Conservation (phyloP, 2,888 invertebrate species). For the Macrostomum cliftonense region DNA sequence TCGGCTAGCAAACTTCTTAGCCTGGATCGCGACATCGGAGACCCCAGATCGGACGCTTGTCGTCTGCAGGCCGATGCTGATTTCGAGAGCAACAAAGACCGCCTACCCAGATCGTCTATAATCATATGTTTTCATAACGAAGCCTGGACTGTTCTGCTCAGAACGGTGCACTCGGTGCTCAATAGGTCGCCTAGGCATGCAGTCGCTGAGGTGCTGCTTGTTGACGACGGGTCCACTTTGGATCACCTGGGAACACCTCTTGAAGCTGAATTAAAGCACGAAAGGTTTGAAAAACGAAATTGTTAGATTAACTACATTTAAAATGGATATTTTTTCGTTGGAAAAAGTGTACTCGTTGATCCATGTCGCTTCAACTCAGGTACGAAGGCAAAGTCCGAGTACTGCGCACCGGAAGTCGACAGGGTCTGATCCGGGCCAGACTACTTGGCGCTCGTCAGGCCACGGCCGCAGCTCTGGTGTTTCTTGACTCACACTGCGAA, state of each 20-base stretch:
- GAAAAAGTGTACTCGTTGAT: no score
- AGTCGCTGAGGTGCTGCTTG: slow-evolving; percentile 77
- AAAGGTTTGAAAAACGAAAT: no score
- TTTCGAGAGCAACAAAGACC: no score
- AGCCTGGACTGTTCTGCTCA: slow-evolving; percentile 83
- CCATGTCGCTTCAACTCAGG: no score
- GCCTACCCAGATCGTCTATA: slow-evolving; percentile 13
- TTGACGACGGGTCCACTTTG: slow-evolving; percentile 65
- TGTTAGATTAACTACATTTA: no score
- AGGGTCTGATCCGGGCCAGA: slow-evolving; percentile 74
- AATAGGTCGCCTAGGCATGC: slow-evolving; percentile 74
- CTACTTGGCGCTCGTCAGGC: slow-evolving; percentile 63
- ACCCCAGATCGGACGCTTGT: no score
- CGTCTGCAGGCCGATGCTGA: no score
- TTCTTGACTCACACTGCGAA: slow-evolving; percentile 86
- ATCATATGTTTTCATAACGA: slow-evolving; percentile 60
- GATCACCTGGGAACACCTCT: background rate
- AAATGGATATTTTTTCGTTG: no score
- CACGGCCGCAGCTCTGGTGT: slow-evolving; percentile 68
- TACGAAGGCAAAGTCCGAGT: no score
- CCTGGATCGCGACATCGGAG: no score
- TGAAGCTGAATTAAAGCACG: no score
- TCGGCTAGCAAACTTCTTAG: no score
- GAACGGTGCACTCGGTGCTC: slow-evolving; percentile 84
- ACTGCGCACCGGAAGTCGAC: slow-evolving; percentile 56